phyloP scores from a whole-genome alignment of 2,113 vertebrate species.

The Seriola dumerili region DNA sequence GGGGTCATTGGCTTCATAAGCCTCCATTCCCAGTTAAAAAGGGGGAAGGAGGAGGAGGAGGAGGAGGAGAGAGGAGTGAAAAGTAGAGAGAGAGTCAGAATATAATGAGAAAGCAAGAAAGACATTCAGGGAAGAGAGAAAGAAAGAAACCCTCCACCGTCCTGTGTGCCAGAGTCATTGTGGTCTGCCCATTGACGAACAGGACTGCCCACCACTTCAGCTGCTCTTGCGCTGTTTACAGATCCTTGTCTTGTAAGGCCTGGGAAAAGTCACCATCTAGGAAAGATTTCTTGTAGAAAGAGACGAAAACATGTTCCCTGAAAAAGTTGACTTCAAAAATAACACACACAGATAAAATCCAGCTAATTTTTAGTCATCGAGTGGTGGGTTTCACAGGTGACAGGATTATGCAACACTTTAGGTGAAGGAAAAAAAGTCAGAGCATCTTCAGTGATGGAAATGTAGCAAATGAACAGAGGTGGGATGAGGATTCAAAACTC shows the following conservation, averaged over 20 bases:
- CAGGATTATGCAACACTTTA: background rate
- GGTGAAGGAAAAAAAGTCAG: background rate
- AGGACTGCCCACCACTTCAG: slow-evolving; percentile 73
- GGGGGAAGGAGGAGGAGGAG: slow-evolving; percentile 6
- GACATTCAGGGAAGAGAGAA: slow-evolving; percentile 54
- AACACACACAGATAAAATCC: background rate
- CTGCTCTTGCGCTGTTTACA: slow-evolving; percentile 64
- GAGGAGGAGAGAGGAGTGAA: slow-evolving; percentile 3
- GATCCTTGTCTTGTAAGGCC: slow-evolving; percentile 54
- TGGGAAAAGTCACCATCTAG: slow-evolving; percentile 68
- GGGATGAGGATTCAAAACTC: slow-evolving; percentile 2
- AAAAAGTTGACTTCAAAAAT: slow-evolving; percentile 38
- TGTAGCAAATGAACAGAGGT: slow-evolving; percentile 11
- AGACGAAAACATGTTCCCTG: slow-evolving; percentile 30
- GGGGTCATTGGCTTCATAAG: slow-evolving; percentile 75
- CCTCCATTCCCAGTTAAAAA: slow-evolving; percentile 56
- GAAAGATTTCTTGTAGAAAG: slow-evolving; percentile 24
- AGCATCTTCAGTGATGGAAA: slow-evolving; percentile 19
- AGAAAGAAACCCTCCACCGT: slow-evolving; percentile 56
- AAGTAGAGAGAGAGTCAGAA: slow-evolving; percentile 30
- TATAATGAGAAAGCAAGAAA: slow-evolving; percentile 60
- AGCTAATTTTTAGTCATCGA: background rate
- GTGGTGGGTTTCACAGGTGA: background rate
- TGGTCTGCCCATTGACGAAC: slow-evolving; percentile 63
- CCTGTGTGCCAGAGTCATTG: slow-evolving; percentile 72